Evolutionary conservation across 1,140 invertebrate species (phyloP).

Genomic region (Drosophila miranda): DNA sequence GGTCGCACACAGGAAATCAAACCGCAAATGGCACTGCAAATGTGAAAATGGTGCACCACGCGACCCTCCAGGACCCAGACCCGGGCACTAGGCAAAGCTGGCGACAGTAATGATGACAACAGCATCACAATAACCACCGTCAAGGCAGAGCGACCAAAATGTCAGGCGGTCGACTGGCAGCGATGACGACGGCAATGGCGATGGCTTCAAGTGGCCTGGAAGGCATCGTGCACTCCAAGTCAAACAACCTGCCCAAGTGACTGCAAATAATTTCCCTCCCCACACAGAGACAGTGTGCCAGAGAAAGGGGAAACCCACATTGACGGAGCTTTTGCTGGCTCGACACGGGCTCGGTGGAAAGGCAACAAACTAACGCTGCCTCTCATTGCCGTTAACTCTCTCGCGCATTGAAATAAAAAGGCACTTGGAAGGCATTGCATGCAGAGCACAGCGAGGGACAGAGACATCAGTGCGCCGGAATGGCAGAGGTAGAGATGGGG

Average conservation of each 20-base stretch:
- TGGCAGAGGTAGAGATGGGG: constrained; percentile 28
- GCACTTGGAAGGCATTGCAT: constrained; percentile 52
- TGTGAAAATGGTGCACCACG: constrained; percentile 46
- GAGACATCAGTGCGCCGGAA: background rate
- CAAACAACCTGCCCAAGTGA: constrained; percentile 58
- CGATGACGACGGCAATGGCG: constrained; percentile 15
- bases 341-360: constrained; percentile 17
- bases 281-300: background rate
- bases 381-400: constrained; percentile 46
- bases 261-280: constrained; percentile 61
- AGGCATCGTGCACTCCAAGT: constrained; percentile 28
- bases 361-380: constrained; percentile 52
- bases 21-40: constrained; percentile 71
- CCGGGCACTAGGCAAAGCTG: constrained; percentile 31
- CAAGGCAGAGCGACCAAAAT: constrained; percentile 59
- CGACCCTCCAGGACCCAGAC: constrained; percentile 4
- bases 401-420: constrained; percentile 62
- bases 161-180: constrained; percentile 13
- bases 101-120: constrained; percentile 55
- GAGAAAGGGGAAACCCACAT: constrained; percentile 1
- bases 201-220: constrained; percentile 48
- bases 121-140: constrained; percentile 52
- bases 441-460: constrained; percentile 14
- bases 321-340: constrained; percentile 28
- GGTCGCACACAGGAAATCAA: constrained; percentile 56